Evolutionary conservation across 2,113 vertebrate genomes (phyloP), one percentile per base, ranked within the genome.

Genomic region (Anseranas semipalmata): DNA sequence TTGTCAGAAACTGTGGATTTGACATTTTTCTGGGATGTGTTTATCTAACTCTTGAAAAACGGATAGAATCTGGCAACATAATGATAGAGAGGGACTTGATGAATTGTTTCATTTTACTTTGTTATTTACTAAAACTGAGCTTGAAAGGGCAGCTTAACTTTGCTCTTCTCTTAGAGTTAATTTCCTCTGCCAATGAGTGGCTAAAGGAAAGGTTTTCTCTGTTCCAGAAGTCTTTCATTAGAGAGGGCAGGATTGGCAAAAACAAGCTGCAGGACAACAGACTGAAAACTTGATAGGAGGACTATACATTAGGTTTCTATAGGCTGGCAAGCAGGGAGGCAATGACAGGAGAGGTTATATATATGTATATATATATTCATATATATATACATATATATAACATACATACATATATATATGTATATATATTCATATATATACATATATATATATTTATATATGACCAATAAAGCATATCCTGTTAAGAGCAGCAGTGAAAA

Each of bases 1-100:
- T 46, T 84, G 50, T 50, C 90, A 96, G 67, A 93, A 93, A 66
- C 70, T 81, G 65, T 56, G 84, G 53, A 37, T 83, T 35, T 90
- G 32, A 94, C 59, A 33, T 91, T 88, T 77, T 87, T 91, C 56
- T 89, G 56, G 9, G 48, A 71, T 52, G 22, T 92, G 30, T 88
- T 89, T 88, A 90, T 88, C 43, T 86, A 45, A 35, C 6, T 88
- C 73, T 84, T 82, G 77, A 56, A 41, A 92, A 95, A 82, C 62
- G 18, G 16, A 27, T 88, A 74, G 65, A 78, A 83, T 63, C 60
- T 84, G n/a, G 50, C 28, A 90, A 39, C 33, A 33, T 46, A 74
- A 66, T 43, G 16, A 50, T 43, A 84, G 39, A 62, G 27, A 55
- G 33, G 24, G 85, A 72, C 7, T 16, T 2, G 2, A 30, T 71